phyloP scores from a whole-genome alignment of 2,113 vertebrate genomes.

The Poeciliopsis retropinna region DNA sequence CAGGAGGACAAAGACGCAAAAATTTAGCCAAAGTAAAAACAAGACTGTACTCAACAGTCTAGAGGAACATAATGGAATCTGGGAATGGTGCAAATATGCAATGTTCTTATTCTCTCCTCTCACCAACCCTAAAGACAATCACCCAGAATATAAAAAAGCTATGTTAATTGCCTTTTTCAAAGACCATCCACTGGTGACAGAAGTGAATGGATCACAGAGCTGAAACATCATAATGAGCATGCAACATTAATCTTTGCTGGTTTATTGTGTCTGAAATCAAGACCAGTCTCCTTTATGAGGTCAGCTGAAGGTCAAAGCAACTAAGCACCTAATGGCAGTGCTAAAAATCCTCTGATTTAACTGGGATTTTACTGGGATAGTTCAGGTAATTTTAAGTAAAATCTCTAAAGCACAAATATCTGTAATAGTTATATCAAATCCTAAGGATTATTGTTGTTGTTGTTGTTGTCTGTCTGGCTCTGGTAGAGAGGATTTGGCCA shows the following conservation, averaged over 20 bases:
- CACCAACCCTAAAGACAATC: neutral
- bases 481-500: too few relatives aligned
- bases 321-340: neutral
- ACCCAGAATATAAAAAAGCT: neutral
- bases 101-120: neutral
- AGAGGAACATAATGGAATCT: slow-evolving; percentile 1
- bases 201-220: neutral
- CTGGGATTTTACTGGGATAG: too few relatives aligned
- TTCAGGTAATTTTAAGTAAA: too few relatives aligned
- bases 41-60: neutral
- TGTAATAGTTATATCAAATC: too few relatives aligned
- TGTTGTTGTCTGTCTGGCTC: too few relatives aligned
- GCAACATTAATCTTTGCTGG: too few relatives aligned
- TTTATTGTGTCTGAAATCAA: too few relatives aligned
- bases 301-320: too few relatives aligned
- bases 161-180: neutral
- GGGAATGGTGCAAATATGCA: slow-evolving; percentile 1
- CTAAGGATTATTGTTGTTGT: too few relatives aligned
- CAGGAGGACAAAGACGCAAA: slow-evolving; percentile 3
- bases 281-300: too few relatives aligned
- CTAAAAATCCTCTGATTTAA: neutral
- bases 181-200: neutral
- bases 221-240: neutral
- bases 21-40: slow-evolving; percentile 2
- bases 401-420: too few relatives aligned